These are phyloP conservation scores for Vanessa atalanta DNA, from an alignment of 1,140 invertebrate species.

Conservation along the genomic window DNA sequence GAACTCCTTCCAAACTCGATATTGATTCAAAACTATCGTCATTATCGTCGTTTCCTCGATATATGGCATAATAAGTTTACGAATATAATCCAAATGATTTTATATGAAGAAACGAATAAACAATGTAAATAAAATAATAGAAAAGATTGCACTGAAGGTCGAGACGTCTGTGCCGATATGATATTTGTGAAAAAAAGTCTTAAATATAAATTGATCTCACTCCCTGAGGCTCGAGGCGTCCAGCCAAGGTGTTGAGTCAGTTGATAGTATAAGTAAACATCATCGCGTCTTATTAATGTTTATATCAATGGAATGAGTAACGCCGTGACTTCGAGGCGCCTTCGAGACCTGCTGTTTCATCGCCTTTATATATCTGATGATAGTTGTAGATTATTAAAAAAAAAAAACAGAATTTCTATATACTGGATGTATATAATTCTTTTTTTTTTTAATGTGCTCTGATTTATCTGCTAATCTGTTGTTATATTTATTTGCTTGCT, in stretches of 20 bases:
- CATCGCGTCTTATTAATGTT: constrained; percentile 17
- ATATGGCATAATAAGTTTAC: too few species aligned
- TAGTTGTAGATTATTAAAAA: not conserved
- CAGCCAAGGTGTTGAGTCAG: constrained; percentile 25
- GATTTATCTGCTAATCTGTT: too few species aligned
- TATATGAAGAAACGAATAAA: too few species aligned
- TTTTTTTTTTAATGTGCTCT: too few species aligned
- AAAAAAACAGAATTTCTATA: too few species aligned
- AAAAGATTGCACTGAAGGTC: too few species aligned
- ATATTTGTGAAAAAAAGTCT: not conserved
- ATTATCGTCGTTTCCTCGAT: too few species aligned
- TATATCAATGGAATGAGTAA: constrained; percentile 22
- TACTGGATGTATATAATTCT: too few species aligned
- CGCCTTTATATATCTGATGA: constrained; percentile 29
- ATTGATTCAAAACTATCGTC: too few species aligned
- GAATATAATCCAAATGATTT: too few species aligned
- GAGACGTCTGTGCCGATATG: not conserved
- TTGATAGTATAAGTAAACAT: constrained; percentile 29
- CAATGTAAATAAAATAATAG: too few species aligned
- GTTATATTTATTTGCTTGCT: not conserved
- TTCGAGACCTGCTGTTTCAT: constrained; percentile 21
- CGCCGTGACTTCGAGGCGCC: constrained; percentile 13
- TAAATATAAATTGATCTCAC: not conserved
- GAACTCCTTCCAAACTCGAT: too few species aligned
- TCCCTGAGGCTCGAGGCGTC: constrained; percentile 17